Evolutionary conservation across 2,113 vertebrate genomes (phyloP).

Genomic region (Lampris megalopsis): DNA sequence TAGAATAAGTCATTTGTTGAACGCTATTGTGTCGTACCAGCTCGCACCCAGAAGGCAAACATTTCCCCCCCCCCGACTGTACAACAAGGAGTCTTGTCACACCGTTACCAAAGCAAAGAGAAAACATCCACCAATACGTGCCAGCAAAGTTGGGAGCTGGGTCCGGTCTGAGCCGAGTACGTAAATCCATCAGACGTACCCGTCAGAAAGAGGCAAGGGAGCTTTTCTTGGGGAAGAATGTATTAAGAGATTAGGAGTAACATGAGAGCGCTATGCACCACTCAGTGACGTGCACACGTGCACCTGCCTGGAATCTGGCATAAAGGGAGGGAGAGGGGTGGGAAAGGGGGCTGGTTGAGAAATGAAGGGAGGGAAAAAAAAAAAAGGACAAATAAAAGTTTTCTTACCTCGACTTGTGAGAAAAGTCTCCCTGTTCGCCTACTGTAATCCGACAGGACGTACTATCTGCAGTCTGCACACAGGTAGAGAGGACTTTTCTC

Average conservation of each 20-base stretch:
- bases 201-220: not conserved
- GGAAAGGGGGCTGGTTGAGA: slow-evolving; percentile 6
- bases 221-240: not conserved
- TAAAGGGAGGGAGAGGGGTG: not conserved
- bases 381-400: not conserved
- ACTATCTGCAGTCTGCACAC: slow-evolving; percentile 17
- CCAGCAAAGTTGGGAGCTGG: not conserved
- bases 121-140: not conserved
- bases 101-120: not conserved
- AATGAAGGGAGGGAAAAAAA: not conserved
- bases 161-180: not conserved
- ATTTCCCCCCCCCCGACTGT: not conserved
- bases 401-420: slow-evolving; percentile 55
- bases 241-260: slow-evolving; percentile 17
- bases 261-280: slow-evolving; percentile 28
- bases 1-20: slow-evolving; percentile 3
- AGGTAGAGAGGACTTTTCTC: slow-evolving; percentile 44
- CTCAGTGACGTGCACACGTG: slow-evolving; percentile 26
- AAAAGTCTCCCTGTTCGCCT: slow-evolving; percentile 23
- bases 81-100: not conserved
- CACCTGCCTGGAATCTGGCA: slow-evolving; percentile 62
- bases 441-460: slow-evolving; percentile 58
- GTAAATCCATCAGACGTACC: not conserved
- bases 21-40: slow-evolving; percentile 16
- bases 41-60: slow-evolving; percentile 57